Percentiles rank a stretch among this genome's conserved stretches.
phyloP scores from a whole-genome alignment of 2,113 vertebrate species.

The Stigmatopora nigra region DNA sequence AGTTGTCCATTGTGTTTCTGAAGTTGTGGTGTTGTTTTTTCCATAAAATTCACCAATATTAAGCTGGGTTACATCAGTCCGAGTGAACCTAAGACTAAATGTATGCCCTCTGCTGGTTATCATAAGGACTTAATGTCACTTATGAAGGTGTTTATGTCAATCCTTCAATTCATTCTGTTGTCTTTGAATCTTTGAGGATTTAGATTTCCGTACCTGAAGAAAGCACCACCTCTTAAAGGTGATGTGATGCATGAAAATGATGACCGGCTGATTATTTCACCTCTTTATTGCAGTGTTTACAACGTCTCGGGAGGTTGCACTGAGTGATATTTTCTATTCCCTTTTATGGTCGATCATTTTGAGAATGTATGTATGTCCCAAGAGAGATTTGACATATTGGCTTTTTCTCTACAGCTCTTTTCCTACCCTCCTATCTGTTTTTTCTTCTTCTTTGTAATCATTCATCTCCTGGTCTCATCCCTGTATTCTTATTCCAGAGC shows the following conservation, averaged over 20 bases:
- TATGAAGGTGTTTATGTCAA: not conserved
- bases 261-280: slow-evolving; percentile 1
- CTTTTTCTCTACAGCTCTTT: slow-evolving; percentile 56
- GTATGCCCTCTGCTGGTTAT: slow-evolving; percentile 63
- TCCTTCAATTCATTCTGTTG: not conserved
- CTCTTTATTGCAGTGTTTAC: not conserved
- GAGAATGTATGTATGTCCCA: slow-evolving; percentile 16
- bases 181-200: not conserved
- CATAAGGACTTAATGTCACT: slow-evolving; percentile 25
- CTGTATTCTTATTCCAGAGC: slow-evolving; percentile 4
- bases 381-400: slow-evolving; percentile 52
- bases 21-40: slow-evolving; percentile 9
- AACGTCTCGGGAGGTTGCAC: not conserved
- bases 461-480: slow-evolving; percentile 20
- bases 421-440: slow-evolving; percentile 36
- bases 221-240: not conserved
- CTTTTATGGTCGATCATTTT: slow-evolving; percentile 13
- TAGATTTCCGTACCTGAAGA: not conserved
- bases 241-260: not conserved
- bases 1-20: slow-evolving; percentile 12
- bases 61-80: slow-evolving; percentile 26
- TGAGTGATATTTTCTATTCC: slow-evolving; percentile 29
- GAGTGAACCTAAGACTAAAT: slow-evolving; percentile 37
- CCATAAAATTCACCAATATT: not conserved
- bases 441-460: not conserved